These are phyloP conservation scores for Platysternon megacephalum DNA, from an alignment of 2,113 vertebrate genomes.

Conservation along the genomic window DNA sequence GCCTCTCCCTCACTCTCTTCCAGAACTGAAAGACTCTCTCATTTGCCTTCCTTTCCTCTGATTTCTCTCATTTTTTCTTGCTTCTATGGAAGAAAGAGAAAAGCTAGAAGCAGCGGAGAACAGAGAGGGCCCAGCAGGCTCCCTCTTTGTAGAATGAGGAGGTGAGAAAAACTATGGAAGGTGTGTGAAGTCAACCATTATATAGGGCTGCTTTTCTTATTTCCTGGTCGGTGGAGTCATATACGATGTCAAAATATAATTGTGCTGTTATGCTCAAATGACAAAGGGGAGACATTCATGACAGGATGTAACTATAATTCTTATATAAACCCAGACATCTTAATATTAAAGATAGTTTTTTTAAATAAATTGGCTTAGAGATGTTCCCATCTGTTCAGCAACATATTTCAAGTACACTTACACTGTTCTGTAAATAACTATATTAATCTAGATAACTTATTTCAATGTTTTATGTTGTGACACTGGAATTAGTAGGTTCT, in stretches of 20 bases:
- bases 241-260: neutral
- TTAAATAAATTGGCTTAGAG: neutral
- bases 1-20: neutral
- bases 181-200: neutral
- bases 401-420: neutral
- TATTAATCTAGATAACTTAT: neutral
- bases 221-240: neutral
- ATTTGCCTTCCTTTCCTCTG: neutral
- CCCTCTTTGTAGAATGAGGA: neutral
- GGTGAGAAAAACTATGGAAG: neutral
- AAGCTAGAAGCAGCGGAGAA: neutral
- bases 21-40: neutral
- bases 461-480: neutral
- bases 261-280: neutral
- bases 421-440: neutral
- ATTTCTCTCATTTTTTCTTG: neutral
- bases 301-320: neutral
- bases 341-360: neutral
- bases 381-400: neutral
- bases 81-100: neutral
- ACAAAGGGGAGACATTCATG: neutral
- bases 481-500: neutral
- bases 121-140: neutral
- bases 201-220: neutral
- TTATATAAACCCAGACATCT: neutral